Base-by-base conservation (phyloP, 2,797 vertebrate species). In the Pygocentrus nattereri region DNA sequence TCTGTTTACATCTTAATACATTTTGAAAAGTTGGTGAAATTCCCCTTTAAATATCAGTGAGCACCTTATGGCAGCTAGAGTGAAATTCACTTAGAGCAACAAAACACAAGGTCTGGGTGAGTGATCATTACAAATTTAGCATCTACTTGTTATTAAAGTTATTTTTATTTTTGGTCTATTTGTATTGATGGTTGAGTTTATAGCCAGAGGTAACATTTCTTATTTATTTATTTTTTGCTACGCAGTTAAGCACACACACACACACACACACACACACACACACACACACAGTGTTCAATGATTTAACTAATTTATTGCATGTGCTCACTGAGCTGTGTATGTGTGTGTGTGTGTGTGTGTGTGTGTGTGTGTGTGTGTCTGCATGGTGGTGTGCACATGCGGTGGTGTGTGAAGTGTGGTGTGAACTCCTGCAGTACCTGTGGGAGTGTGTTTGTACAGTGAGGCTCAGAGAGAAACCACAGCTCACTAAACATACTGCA, bases 351-450 rank as follows among this genome's bases (percentile, higher is more conserved):
- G n/a, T n/a, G n/a, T n/a, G n/a, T 70, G 6, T 30, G 54, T 30
- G 16, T 34, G 27, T n/a, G n/a, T n/a, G n/a, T n/a, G n/a, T n/a
- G 61, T 71, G 64, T 69, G 30, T 61, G 25, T 74, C 44, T 64
- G 25, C 30, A 44, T 44, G 41, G 41, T 59, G 44, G 59, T 68
- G 61, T 31, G 54, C 23, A 44, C 31, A 54, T 59, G 79, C 54
- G 19, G 58, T 79, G 78, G 58, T 73, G 81, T 83, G 80, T 77
- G 84, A 85, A 85, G 70, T 80, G 50, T 62, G 34, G 44, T 78
- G 79, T 79, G 68, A 85, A 82, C 77, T 76, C 72, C 78, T 78
- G 79, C 74, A 85, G 76, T 82, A 84, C 82, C 80, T 85, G 58
- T 76, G 75, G 82, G 78, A 78, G 70, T 83, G 68, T 81, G 41